A percentile compares a stretch with the other conserved stretches of the same genome.
Evolutionary conservation across 2,113 vertebrate species (phyloP).

Genomic region (Diglossa brunneiventris): DNA sequence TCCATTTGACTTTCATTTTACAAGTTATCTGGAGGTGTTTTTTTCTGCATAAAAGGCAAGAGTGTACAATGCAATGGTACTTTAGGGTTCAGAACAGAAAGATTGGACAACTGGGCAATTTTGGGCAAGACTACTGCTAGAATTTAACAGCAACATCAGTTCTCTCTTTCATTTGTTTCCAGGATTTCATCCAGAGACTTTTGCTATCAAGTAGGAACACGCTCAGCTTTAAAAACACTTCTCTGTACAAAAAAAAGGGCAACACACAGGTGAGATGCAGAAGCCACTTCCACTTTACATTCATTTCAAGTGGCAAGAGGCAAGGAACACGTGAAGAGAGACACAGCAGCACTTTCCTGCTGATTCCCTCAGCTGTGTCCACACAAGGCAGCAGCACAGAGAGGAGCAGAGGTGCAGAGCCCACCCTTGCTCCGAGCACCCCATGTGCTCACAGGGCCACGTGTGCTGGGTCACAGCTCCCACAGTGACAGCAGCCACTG

Average conservation of each 20-base stretch:
- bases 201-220: not conserved
- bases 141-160: not conserved
- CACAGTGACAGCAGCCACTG: not conserved
- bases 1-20: not conserved
- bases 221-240: not conserved
- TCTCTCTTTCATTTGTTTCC: not conserved
- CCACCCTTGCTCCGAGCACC: not conserved
- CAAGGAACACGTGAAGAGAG: not conserved
- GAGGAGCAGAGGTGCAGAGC: not conserved
- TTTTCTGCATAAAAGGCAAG: not conserved
- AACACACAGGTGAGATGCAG: not conserved
- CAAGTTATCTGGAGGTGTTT: not conserved
- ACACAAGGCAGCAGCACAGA: not conserved
- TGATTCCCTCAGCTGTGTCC: not conserved
- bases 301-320: not conserved
- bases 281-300: not conserved
- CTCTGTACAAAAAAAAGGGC: not conserved
- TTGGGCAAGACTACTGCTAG: not conserved
- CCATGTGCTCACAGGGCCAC: fast-evolving
- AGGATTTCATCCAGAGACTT: not conserved
- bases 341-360: not conserved
- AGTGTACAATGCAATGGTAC: not conserved
- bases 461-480: fast-evolving
- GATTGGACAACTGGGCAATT: not conserved
- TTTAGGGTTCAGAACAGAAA: not conserved